Base-by-base conservation (phyloP, 2,113 vertebrate species). In the Spea multiplicata region DNA sequence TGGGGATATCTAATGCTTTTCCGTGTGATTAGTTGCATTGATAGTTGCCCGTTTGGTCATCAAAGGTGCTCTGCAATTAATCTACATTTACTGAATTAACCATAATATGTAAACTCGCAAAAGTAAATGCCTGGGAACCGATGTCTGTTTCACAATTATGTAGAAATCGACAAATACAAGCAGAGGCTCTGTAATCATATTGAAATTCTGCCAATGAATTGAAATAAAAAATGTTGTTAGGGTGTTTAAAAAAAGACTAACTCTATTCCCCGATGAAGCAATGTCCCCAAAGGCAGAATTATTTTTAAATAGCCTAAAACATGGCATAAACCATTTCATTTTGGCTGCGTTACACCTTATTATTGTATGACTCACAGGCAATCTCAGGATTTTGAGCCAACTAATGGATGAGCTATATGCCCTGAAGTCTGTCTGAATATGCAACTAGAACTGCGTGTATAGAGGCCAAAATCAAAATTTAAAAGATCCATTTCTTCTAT, bases 181-280 rank as follows among this genome's bases (percentile, higher is more conserved):
- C 55, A 59, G 55, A 64, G 17, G 61, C 17, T 64, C 66, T 81
- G 17, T 44, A 45, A 44, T 79, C 49, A 52, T 68, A 44, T 45
- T 78, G 82, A 80, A 82, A 44, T 6, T 30, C 75, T 46, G 76
- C 78, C 69, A 78, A 66, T 81, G 86, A 84, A 83, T 80, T 67
- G 46, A 87, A 88, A 86, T 5, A 84, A 53, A 84, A 74, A 81
- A 50, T 0, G 44, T 86, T 82, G 83, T 84, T 62, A 82, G 81
- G 52, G 48, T 65, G 75, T 84, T 88, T 85, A 8, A 0, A 74
- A 83, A 84, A n/a, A 66, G 52, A 78, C 6, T 12, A 30, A 53
- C 17, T 55, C 3, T 68, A 45, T 48, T 67, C 74, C 73, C 52
- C 17, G 73, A 68, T 50, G 73, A 87, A 82, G 73, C 80, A 82